Conservation (phyloP, 1,140 invertebrate genomes). For the Coenobita brevimanus region DNA sequence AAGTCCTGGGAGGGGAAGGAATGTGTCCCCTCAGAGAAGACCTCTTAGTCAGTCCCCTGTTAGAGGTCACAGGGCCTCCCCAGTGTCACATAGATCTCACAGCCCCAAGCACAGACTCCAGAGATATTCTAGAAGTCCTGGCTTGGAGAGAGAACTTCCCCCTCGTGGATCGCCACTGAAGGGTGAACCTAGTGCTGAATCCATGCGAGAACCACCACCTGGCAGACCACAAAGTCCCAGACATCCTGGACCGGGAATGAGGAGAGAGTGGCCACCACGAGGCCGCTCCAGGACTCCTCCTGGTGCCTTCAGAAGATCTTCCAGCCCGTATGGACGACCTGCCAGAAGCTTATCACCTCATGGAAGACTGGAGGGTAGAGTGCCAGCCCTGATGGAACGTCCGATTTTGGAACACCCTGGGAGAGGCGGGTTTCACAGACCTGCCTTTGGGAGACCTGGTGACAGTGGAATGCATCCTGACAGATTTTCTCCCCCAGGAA, state of each 20-base stretch:
- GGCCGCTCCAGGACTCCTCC: conserved; percentile 25
- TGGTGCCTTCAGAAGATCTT: conserved; percentile 31
- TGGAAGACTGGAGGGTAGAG: conserved; percentile 4
- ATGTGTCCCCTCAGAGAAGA: conserved; percentile 11
- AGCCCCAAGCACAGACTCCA: conserved; percentile 39
- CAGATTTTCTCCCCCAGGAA: conserved; percentile 23
- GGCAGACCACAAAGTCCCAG: conserved; percentile 33
- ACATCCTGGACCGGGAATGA: conserved; percentile 41
- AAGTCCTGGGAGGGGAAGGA: conserved; percentile 27
- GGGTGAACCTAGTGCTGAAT: conserved; percentile 5
- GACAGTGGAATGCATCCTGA: conserved; percentile 30
- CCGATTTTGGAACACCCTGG: not conserved
- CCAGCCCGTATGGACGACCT: conserved; percentile 31
- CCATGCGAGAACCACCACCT: conserved; percentile 18
- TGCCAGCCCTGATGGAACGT: conserved; percentile 21
- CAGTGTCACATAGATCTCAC: conserved; percentile 38
- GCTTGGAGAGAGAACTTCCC: not conserved
- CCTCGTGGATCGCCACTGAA: conserved; percentile 25
- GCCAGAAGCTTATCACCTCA: conserved; percentile 48
- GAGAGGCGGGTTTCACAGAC: conserved; percentile 33
- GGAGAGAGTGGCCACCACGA: conserved; percentile 35
- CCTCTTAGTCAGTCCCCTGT: conserved; percentile 36
- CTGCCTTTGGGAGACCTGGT: not conserved
- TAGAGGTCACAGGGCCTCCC: conserved; percentile 28
- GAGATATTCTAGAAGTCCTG: conserved; percentile 38